Percentiles rank a stretch among this genome's conserved stretches.
Evolutionary conservation across 2,797 vertebrate species (phyloP).

Genomic region (Psittacula echo): DNA sequence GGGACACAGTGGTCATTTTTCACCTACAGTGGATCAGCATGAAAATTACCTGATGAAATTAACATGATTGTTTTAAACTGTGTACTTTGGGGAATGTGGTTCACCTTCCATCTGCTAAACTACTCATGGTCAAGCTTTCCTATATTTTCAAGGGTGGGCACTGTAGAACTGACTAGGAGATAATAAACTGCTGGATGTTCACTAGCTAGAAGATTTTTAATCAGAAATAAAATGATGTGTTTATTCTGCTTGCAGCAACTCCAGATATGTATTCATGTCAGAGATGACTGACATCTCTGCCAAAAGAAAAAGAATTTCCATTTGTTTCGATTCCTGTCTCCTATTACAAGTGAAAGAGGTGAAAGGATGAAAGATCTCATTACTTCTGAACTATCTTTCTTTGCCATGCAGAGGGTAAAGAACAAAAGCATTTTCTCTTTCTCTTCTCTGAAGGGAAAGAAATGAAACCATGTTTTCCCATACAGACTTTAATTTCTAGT

Average conservation of each 20-base stretch:
- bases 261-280: neutral
- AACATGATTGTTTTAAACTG: neutral
- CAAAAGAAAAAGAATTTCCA: neutral
- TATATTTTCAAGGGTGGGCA: neutral
- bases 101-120: neutral
- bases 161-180: neutral
- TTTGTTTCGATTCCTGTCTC: neutral
- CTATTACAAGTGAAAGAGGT: neutral
- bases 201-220: neutral
- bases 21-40: neutral
- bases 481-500: conserved; percentile 2
- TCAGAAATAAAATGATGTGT: neutral
- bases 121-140: neutral
- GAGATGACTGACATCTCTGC: neutral
- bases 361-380: neutral
- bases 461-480: neutral
- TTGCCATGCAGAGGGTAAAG: neutral
- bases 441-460: neutral
- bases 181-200: neutral
- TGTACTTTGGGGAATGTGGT: neutral
- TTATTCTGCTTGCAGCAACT: neutral
- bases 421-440: neutral
- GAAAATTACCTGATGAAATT: neutral
- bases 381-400: neutral
- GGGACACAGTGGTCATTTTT: neutral